These are phyloP conservation scores for Aphidius ervi DNA, from an alignment of 1,140 invertebrate genomes.

Conservation along the genomic window DNA sequence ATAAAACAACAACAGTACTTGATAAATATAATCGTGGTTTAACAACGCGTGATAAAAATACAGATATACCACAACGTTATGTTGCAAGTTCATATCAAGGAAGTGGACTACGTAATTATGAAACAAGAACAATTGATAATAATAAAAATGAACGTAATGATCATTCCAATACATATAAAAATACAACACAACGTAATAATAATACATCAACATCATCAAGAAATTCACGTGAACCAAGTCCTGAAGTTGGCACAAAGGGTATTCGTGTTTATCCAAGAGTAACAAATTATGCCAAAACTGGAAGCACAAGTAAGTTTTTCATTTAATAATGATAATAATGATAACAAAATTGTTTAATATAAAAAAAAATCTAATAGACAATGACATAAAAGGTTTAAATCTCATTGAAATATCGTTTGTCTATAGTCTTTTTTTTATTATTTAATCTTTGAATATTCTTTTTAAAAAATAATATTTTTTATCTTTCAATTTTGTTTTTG, in stretches of 20 bases:
- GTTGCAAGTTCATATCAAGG: slow-evolving; percentile 41
- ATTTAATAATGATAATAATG: background rate
- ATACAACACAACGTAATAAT: slow-evolving; percentile 28
- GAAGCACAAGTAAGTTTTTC: slow-evolving; percentile 31
- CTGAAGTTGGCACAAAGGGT: slow-evolving; percentile 41
- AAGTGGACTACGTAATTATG: slow-evolving; percentile 33
- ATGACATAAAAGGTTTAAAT: no score
- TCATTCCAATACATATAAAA: slow-evolving; percentile 34
- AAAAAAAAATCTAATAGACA: background rate
- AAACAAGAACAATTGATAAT: slow-evolving; percentile 29
- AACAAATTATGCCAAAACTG: slow-evolving; percentile 35
- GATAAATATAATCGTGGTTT: slow-evolving; percentile 41
- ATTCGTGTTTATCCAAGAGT: slow-evolving; percentile 37
- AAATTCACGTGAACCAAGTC: slow-evolving; percentile 43
- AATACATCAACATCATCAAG: slow-evolving; percentile 32
- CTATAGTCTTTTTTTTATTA: no score
- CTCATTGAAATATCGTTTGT: no score
- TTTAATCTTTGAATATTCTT: no score
- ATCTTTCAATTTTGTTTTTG: background rate
- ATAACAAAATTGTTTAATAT: no score
- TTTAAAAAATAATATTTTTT: no score
- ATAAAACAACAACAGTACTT: slow-evolving; percentile 41
- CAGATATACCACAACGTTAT: slow-evolving; percentile 40
- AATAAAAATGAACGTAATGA: slow-evolving; percentile 41
- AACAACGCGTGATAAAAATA: slow-evolving; percentile 38